phyloP scores from a whole-genome alignment of 2,888 invertebrate species.

The Drosophila greeni region DNA sequence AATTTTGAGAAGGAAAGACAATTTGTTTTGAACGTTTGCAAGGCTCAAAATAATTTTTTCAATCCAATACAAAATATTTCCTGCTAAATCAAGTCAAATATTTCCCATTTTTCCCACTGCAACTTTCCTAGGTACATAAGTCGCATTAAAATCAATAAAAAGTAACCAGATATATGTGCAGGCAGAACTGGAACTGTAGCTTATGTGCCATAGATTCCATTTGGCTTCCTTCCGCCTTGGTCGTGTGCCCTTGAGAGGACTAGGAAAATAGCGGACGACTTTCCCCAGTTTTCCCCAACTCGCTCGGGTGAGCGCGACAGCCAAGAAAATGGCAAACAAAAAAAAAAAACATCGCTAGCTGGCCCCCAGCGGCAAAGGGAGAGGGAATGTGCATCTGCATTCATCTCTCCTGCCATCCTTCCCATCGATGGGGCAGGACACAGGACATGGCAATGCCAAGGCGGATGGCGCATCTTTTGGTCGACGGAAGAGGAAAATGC shows the following conservation, averaged over 20 bases:
- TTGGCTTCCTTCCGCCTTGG: slow-evolving; percentile 36
- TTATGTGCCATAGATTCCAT: slow-evolving; percentile 54
- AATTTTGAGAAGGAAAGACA: no score
- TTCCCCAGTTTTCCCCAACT: slow-evolving; percentile 9
- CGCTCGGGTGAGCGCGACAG: slow-evolving; percentile 30
- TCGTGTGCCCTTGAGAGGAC: slow-evolving; percentile 65
- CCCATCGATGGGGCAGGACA: slow-evolving; percentile 41
- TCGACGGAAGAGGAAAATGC: slow-evolving; percentile 77
- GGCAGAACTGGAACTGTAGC: slow-evolving; percentile 33
- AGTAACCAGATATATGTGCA: slow-evolving; percentile 21
- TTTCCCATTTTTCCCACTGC: background rate
- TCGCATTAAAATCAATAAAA: slow-evolving; percentile 48
- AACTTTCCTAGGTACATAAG: background rate
- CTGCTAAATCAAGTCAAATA: background rate
- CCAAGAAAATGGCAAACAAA: slow-evolving; percentile 43
- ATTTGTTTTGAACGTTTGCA: no score
- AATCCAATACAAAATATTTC: background rate
- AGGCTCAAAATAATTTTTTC: background rate
- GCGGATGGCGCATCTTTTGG: slow-evolving; percentile 76
- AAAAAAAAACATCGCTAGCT: background rate
- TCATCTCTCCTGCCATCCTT: slow-evolving; percentile 4
- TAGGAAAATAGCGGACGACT: slow-evolving; percentile 23
- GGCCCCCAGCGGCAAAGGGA: slow-evolving; percentile 2
- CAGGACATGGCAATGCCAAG: slow-evolving; percentile 32
- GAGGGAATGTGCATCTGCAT: slow-evolving; percentile 23